These are phyloP conservation scores for Lagopus muta DNA, from an alignment of 2,113 vertebrate species.

Conservation along the genomic window DNA sequence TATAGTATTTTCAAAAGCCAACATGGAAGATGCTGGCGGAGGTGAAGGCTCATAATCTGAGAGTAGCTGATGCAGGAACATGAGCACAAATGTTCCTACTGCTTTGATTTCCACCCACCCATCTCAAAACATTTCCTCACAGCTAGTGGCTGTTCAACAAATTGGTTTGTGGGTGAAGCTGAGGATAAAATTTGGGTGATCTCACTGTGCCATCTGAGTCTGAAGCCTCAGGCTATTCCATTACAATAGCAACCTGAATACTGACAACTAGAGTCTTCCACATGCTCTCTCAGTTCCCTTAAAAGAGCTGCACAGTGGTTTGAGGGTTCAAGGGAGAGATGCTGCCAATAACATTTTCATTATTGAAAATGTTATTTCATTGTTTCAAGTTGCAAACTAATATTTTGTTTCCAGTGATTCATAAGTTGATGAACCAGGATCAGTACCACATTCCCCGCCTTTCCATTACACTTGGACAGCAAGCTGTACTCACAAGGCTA, in stretches of 20 bases:
- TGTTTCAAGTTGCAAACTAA: not conserved
- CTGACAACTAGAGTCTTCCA: not conserved
- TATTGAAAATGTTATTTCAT: not conserved
- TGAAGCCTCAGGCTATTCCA: not conserved
- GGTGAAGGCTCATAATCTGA: not conserved
- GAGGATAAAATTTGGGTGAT: not conserved
- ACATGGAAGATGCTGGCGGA: rapidly evolving
- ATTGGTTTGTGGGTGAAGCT: not conserved
- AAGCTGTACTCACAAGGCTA: not conserved
- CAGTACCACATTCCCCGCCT: not conserved
- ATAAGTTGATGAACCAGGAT: not conserved
- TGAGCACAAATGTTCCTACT: not conserved
- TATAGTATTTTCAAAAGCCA: not conserved
- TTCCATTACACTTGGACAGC: not conserved
- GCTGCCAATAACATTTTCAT: not conserved
- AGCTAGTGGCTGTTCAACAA: not conserved
- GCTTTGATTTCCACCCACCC: not conserved
- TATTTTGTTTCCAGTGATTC: not conserved
- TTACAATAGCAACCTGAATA: not conserved
- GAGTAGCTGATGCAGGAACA: not conserved
- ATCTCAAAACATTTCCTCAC: not conserved
- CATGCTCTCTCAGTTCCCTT: not conserved
- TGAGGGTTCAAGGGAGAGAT: rapidly evolving
- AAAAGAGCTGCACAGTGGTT: not conserved
- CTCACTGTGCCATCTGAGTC: not conserved